Evolutionary conservation across 2,888 invertebrate species (phyloP), one percentile per base, ranked within the genome.

Genomic region (Bimastos eiseni): DNA sequence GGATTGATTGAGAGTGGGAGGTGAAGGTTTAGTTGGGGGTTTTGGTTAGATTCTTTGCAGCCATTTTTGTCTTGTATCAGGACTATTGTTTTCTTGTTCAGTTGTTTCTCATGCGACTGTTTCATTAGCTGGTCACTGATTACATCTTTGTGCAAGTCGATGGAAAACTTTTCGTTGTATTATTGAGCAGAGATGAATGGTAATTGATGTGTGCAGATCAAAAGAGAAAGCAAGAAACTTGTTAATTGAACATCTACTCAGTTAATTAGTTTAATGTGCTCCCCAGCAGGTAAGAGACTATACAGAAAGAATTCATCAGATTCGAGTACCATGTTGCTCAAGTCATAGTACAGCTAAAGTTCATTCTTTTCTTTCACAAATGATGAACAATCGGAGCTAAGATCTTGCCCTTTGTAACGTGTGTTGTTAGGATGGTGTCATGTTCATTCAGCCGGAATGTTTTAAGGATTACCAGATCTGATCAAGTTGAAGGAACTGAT

Each of bases 211-310:
- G n/a, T n/a, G 70, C n/a, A n/a, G 70, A 70, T 70, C 30, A 3
- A 70, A 55, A 8, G 70, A 70, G n/a, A 8, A n/a, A 70, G 70
- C n/a, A 13, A n/a, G 70, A n/a, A n/a, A n/a, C 30, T 70, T 70
- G 70, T 30, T 70, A n/a, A 70, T 70, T 70, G n/a, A 70, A 70
- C n/a, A 70, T 70, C 70, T n/a, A n/a, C n/a, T n/a, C 70, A n/a
- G 17, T 70, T 70, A 1, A 70, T 70, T n/a, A 70, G 70, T 70
- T 30, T n/a, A 70, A 30, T n/a, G 2, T 49, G n/a, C 30, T n/a
- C 49, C 30, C n/a, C n/a, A n/a, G 13, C 70, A 70, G 70, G 30
- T 70, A 70, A n/a, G n/a, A 70, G n/a, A 5, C 24, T 55, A 30
- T 24, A 70, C 70, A 70, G n/a, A 70, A 70, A n/a, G 70, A 30